Evolutionary conservation across 1,140 invertebrate genomes (phyloP), one percentile per base, ranked within the genome.

Genomic region (Eupristina koningsbergeri): DNA sequence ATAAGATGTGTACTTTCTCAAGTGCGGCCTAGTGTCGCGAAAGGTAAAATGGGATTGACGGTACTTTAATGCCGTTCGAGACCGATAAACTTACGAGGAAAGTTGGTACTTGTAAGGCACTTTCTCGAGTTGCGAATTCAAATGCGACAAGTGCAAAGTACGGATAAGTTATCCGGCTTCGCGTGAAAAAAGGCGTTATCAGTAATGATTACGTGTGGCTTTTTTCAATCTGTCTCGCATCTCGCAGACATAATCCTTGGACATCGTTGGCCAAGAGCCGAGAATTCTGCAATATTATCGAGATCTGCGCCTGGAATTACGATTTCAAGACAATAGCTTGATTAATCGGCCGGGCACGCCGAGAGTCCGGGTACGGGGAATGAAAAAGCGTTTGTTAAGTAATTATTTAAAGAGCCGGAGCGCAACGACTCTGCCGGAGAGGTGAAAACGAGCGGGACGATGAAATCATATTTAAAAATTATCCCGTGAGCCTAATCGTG

Each of bases 391-490:
- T 15, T 50, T 50, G 2, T 50, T 50, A 50, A 13, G 15, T 50
- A 50, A 50, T 26, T 58, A 26, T 58, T 26, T 2, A 9, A 58
- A 13, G 5, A 3, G 53, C 22, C 53, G 3, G 53, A 26, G 5
- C 19, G 22, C 26, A 58, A 58, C 15, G 19, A 50, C 45, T 47
- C 19, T 75, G n/a, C 50, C 34, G n/a, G 0, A 34, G 6, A 47
- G n/a, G 19, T 0, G n/a, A 34, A 26, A 41, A 75, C 34, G 9
- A 26, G 6, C 45, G 45, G 22, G 8, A 13, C 50, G 74, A 61
- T 76, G 74, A 76, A 61, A 76, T 76, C 74, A 61, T 58, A 58
- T 36, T 53, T 58, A 36, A 36, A 75, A 76, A 36, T 39, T 17
- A 11, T 41, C 47, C 29, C 11, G 6, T 5, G 29, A 6, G 15